These are phyloP conservation scores for Potamilus streckersoni DNA, from an alignment of 1,140 invertebrate species.

Conservation along the genomic window DNA sequence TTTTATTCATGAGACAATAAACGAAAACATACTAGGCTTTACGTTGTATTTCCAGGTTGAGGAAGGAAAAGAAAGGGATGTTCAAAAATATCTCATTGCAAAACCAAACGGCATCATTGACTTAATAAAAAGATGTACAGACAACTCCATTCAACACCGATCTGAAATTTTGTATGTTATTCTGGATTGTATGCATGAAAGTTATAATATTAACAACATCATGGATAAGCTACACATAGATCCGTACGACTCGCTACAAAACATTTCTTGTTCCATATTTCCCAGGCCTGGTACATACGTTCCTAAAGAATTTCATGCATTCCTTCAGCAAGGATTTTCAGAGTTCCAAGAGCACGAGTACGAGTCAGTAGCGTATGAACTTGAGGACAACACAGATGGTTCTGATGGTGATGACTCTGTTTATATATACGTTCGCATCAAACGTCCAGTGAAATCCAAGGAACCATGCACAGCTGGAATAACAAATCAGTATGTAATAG, in stretches of 20 bases:
- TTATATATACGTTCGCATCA: constrained; percentile 13
- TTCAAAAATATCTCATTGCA: no score
- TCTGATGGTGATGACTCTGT: constrained; percentile 1
- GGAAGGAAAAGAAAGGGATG: no score
- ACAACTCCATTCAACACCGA: no score
- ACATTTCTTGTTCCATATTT: not conserved
- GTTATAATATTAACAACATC: not conserved
- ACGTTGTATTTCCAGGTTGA: no score
- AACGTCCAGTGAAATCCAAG: constrained; percentile 11
- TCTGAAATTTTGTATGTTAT: no score
- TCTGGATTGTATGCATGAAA: no score
- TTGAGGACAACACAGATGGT: constrained; percentile 35
- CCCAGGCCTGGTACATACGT: constrained; percentile 19
- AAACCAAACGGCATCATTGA: no score
- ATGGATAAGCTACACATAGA: not conserved
- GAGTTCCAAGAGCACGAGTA: constrained; percentile 33
- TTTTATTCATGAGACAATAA: no score
- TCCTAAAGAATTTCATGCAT: constrained; percentile 7
- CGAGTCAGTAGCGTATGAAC: constrained; percentile 47
- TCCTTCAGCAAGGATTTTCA: constrained; percentile 12
- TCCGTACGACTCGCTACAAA: not conserved
- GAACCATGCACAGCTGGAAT: not conserved
- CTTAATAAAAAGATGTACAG: no score
- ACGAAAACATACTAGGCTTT: no score
- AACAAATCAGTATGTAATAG: constrained; percentile 29